Conservation (phyloP, 2,113 vertebrate species). For the Heloderma charlesbogerti region DNA sequence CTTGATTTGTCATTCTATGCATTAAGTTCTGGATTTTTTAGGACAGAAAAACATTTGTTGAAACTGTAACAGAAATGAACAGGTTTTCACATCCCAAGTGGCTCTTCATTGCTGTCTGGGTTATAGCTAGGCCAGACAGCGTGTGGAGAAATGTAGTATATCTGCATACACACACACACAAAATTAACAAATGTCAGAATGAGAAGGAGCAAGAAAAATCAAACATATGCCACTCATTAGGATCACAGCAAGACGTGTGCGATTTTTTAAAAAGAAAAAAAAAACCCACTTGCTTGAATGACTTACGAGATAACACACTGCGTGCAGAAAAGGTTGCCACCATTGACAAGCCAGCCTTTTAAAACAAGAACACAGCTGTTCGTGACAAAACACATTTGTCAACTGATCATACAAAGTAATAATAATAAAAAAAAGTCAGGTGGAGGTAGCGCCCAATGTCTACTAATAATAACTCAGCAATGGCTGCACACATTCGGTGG, state of each 20-base stretch:
- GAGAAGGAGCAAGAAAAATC: constrained; percentile 57
- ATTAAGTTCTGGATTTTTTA: constrained; percentile 1
- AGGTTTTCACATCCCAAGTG: constrained; percentile 29
- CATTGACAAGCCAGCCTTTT: constrained; percentile 65
- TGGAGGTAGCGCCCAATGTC: constrained; percentile 57
- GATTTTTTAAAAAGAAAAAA: constrained; percentile 41
- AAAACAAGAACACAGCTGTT: constrained; percentile 81
- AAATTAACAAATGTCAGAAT: constrained; percentile 59
- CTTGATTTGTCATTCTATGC: not conserved
- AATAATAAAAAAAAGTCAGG: constrained; percentile 30
- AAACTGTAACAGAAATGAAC: constrained; percentile 2
- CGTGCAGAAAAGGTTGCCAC: constrained; percentile 57
- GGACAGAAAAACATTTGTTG: constrained; percentile 26
- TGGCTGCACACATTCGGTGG: constrained; percentile 74
- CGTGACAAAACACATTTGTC: constrained; percentile 81
- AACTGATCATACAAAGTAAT: constrained; percentile 77
- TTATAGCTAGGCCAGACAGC: constrained; percentile 50
- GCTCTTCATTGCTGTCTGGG: constrained; percentile 37
- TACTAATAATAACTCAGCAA: constrained; percentile 66
- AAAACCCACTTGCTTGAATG: constrained; percentile 58
- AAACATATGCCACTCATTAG: constrained; percentile 69
- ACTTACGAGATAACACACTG: constrained; percentile 57
- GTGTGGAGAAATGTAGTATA: constrained; percentile 55
- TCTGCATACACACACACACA: constrained; percentile 47
- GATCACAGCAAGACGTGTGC: constrained; percentile 62